A percentile compares a stretch with the other conserved stretches of the same genome.
These are phyloP conservation scores for Ptychoptera albimana DNA, from an alignment of 2,888 invertebrate species.

Conservation along the genomic window DNA sequence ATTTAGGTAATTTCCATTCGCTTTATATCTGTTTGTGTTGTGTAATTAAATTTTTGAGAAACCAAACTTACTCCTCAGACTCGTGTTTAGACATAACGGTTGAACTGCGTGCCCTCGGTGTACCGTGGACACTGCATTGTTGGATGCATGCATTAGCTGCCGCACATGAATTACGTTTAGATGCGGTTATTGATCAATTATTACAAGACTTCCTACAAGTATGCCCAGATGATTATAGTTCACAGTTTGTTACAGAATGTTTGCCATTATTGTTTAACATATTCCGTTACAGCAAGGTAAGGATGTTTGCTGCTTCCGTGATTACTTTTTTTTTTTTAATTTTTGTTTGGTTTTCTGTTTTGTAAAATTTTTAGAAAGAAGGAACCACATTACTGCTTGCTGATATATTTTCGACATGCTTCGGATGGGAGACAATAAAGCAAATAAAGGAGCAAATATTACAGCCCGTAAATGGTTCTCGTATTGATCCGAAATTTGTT, in stretches of 20 bases:
- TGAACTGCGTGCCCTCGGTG: constrained; percentile 69
- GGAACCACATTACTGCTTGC: constrained; percentile 73
- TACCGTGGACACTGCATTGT: constrained; percentile 83
- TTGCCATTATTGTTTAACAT: constrained; percentile 79
- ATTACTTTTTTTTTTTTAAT: too few relatives aligned
- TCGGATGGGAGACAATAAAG: constrained; percentile 73
- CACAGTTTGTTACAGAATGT: constrained; percentile 80
- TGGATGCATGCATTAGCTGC: constrained; percentile 83
- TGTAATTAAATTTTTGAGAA: not conserved
- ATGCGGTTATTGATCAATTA: constrained; percentile 74
- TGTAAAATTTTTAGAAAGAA: constrained; percentile 47
- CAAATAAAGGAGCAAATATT: constrained; percentile 50
- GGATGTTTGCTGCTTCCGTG: not conserved
- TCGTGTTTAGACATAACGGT: constrained; percentile 57
- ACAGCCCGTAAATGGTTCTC: constrained; percentile 47
- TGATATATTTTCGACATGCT: constrained; percentile 80
- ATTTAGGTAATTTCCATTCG: constrained; percentile 41
- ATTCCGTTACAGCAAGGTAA: constrained; percentile 75
- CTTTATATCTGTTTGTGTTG: not conserved
- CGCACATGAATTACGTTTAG: constrained; percentile 68
- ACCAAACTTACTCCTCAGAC: constrained; percentile 1
- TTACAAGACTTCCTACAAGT: constrained; percentile 81
- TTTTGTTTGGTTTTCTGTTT: not conserved
- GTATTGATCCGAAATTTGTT: constrained; percentile 84
- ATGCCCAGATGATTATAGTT: constrained; percentile 77